Percentiles rank a stretch among this genome's conserved stretches.
These are phyloP conservation scores for Drepana falcataria DNA, from an alignment of 2,888 invertebrate species.

Conservation along the genomic window DNA sequence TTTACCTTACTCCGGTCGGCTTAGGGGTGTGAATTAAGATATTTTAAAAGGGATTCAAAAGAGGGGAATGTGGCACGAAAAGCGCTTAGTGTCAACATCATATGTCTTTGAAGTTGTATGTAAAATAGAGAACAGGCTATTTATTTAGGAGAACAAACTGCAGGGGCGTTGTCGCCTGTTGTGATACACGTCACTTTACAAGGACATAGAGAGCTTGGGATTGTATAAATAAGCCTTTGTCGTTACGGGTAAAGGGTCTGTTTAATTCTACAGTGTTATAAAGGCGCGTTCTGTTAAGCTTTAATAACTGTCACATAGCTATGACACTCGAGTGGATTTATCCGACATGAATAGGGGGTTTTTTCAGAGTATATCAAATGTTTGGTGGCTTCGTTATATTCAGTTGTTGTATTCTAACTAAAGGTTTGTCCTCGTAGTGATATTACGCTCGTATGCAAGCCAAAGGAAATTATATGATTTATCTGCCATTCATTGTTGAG, in stretches of 20 bases:
- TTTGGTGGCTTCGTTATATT: no score
- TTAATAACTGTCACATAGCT: background rate
- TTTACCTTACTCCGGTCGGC: conserved; percentile 21
- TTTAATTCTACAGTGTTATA: background rate
- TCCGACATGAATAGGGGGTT: background rate
- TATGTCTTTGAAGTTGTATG: conserved; percentile 64
- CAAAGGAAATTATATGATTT: no score
- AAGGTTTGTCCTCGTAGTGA: no score
- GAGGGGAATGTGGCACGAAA: conserved; percentile 59
- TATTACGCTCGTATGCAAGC: no score
- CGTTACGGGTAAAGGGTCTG: background rate
- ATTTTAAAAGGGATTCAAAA: conserved; percentile 60
- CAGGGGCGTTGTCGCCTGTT: conserved; percentile 29
- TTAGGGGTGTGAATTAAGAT: conserved; percentile 76
- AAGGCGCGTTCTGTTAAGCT: background rate
- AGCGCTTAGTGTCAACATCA: conserved; percentile 72
- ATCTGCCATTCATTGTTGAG: no score
- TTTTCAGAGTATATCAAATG: background rate
- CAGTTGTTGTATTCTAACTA: no score
- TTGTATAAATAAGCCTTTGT: conserved; percentile 8
- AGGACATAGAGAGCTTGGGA: conserved; percentile 8
- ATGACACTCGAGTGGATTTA: background rate
- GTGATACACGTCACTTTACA: conserved; percentile 17
- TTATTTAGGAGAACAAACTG: conserved; percentile 42
- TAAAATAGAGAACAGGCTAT: conserved; percentile 42